Evolutionary conservation across 2,113 vertebrate genomes (phyloP).

Genomic region (Circaetus cinerascens): DNA sequence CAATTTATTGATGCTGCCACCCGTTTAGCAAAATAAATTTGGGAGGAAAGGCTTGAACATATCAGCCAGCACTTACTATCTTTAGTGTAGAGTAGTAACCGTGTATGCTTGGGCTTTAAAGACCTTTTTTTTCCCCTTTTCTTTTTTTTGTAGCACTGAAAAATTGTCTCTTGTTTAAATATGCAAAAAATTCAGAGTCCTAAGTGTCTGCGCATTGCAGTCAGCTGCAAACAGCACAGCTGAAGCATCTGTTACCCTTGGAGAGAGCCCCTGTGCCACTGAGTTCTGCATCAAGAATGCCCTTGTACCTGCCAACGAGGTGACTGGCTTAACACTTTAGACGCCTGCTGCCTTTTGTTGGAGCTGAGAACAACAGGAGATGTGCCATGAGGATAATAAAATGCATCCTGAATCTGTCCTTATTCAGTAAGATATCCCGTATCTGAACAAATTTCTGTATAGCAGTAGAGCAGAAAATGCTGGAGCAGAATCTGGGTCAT

Average conservation of each 20-base stretch:
- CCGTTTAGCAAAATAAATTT: not conserved
- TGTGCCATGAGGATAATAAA: not conserved
- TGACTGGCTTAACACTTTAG: not conserved
- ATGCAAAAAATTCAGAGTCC: not conserved
- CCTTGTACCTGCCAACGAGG: not conserved
- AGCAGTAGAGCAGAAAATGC: not conserved
- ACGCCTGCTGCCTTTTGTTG: not conserved
- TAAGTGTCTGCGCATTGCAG: not conserved
- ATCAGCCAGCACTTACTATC: not conserved
- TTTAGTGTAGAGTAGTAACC: not conserved
- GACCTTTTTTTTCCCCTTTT: accelerated
- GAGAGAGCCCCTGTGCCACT: not conserved
- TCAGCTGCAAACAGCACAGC: conserved; percentile 11
- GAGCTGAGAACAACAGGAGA: not conserved
- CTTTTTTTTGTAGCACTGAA: not conserved
- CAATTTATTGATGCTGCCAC: not conserved
- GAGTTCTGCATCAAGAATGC: not conserved
- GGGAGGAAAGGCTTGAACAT: not conserved
- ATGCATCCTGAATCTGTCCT: not conserved
- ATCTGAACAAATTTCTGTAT: not conserved
- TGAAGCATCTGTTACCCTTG: not conserved
- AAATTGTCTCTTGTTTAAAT: not conserved
- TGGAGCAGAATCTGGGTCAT: conserved; percentile 53
- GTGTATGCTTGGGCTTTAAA: not conserved
- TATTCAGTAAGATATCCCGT: accelerated